Evolutionary conservation across 2,113 vertebrate species (phyloP), one percentile per base, ranked within the genome.

Genomic region (Boleophthalmus pectinirostris): DNA sequence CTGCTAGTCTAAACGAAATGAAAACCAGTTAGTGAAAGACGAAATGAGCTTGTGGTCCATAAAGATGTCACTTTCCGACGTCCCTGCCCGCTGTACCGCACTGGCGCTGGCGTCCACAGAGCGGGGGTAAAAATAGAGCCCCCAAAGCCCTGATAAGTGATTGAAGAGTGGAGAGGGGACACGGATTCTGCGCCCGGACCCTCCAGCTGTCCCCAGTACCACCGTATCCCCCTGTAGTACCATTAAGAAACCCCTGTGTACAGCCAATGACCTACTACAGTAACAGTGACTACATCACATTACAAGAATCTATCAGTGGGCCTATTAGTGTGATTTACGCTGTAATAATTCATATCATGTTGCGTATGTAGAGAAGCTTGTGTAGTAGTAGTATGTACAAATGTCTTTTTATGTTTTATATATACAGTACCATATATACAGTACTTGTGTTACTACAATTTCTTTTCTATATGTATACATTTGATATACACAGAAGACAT

Each of bases 181-280:
- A 77, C 60, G 85, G 83, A 85, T 83, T 79, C 85, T 81, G 20
- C 67, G 78, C 83, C 79, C 83, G 78, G 66, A 84, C 84, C 86
- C 79, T 74, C 74, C 7, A 12, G 73, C 78, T 92, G 91, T 92
- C 92, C 89, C 86, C 86, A 60, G 90, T 89, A 85, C 91, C 88
- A 67, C 72, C 67, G 49, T 78, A 81, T 68, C 81, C 81, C 75
- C 56, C 1, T 51, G 47, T 68, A 65, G 72, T 87, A 88, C 82
- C 83, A 90, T 93, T 92, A 80, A 12, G 24, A 77, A 43, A 43
- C 8, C 38, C 70, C 75, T 71, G 66, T 56, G 20, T 21, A 7
- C 20, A 21, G 14, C 12, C 24, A 15, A 16, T 61, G 58, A 33
- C 25, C 58, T 61, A 33, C 57, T 29, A 9, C n/a, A 21, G 24